Evolutionary conservation across 2,797 vertebrate genomes (phyloP).

Genomic region (Semaprochilodus insignis): DNA sequence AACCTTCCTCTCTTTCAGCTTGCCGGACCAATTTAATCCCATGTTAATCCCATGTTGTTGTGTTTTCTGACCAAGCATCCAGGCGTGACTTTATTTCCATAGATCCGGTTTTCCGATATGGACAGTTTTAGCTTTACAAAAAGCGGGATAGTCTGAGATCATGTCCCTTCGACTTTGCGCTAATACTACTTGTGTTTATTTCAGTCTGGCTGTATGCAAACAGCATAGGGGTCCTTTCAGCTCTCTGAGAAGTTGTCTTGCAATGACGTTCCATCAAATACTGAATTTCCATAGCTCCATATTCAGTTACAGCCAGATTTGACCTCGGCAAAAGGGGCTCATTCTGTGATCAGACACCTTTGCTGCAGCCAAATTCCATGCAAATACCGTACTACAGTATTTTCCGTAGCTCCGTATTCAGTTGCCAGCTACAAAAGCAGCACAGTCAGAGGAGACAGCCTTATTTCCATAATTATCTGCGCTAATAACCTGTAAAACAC

Average conservation of each 20-base stretch:
- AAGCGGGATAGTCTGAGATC: neutral
- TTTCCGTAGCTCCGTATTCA: neutral
- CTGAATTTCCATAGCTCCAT: neutral
- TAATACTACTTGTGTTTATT: neutral
- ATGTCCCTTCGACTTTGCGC: neutral
- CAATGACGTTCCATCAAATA: neutral
- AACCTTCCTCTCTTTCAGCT: slow-evolving; percentile 19
- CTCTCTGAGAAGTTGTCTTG: neutral
- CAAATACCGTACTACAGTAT: neutral
- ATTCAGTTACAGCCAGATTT: neutral
- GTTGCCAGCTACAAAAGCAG: neutral
- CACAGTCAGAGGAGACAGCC: neutral
- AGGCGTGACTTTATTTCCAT: neutral
- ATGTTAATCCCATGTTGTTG: slow-evolving; percentile 49
- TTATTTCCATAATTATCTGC: neutral
- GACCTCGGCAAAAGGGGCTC: neutral
- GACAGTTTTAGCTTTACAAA: neutral
- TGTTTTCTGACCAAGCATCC: slow-evolving; percentile 25
- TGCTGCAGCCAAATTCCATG: neutral
- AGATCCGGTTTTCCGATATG: neutral
- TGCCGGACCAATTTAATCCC: slow-evolving; percentile 36
- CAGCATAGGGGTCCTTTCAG: neutral
- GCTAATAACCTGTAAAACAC: neutral
- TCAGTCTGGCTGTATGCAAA: slow-evolving; percentile 4
- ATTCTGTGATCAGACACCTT: neutral